phyloP scores from a whole-genome alignment of 2,113 vertebrate genomes.

The Hippotragus niger region DNA sequence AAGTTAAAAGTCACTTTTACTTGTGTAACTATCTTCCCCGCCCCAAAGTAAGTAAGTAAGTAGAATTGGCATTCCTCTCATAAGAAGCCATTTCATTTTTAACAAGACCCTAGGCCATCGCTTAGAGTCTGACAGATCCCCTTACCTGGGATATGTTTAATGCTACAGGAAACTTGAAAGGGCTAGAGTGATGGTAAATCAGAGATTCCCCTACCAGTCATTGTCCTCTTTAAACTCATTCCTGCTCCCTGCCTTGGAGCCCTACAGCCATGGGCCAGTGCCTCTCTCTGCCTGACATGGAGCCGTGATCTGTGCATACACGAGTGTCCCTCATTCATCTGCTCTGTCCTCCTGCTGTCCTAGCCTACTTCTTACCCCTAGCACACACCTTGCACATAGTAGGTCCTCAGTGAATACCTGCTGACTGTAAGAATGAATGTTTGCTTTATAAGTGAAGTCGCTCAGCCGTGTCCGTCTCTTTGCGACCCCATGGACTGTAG shows the following conservation, averaged over 20 bases:
- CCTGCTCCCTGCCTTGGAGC: not conserved
- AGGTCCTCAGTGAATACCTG: not conserved
- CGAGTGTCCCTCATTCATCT: not conserved
- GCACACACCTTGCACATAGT: accelerated
- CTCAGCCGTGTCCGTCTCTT: accelerated
- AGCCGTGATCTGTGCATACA: accelerated
- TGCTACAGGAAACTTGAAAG: not conserved
- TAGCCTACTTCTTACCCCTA: not conserved
- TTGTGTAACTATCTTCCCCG: not conserved
- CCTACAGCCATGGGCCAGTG: not conserved
- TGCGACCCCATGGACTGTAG: not conserved
- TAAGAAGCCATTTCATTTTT: not conserved
- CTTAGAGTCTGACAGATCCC: not conserved
- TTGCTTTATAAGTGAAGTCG: not conserved
- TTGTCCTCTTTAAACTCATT: not conserved
- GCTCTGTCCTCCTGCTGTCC: not conserved
- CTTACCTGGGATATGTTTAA: not conserved
- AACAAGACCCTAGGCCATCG: not conserved
- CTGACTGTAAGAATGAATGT: not conserved
- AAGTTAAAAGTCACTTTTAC: slow-evolving; percentile 26
- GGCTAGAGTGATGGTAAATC: not conserved
- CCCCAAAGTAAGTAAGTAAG: not conserved
- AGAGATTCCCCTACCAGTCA: not conserved
- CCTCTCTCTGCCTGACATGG: not conserved
- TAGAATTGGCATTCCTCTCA: not conserved